Percentiles rank a stretch among this genome's conserved stretches.
Conservation (phyloP, 2,113 vertebrate species). For the Zapus hudsonius region DNA sequence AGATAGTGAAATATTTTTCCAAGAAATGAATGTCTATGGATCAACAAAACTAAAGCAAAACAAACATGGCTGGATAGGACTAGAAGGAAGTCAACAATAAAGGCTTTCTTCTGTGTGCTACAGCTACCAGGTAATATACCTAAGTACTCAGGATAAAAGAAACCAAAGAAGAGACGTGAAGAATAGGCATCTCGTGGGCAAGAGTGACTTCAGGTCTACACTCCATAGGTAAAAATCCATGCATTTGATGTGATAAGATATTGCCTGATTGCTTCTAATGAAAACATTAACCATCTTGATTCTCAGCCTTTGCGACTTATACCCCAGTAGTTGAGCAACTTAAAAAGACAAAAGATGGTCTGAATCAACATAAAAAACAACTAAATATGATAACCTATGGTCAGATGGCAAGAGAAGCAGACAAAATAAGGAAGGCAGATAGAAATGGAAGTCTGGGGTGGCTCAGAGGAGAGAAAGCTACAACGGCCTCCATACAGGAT, state of each 20-base stretch:
- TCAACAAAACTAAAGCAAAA: background rate
- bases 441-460: background rate
- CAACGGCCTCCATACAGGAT: accelerated
- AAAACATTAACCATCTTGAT: background rate
- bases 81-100: background rate
- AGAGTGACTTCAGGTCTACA: background rate
- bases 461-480: background rate
- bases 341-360: too few relatives aligned
- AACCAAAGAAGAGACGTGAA: background rate
- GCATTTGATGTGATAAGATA: background rate
- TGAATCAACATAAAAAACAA: too few relatives aligned
- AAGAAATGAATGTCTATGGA: background rate
- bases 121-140: background rate
- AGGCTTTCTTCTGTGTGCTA: background rate
- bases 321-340: background rate
- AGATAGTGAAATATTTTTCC: background rate
- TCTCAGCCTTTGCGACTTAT: background rate
- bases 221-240: background rate
- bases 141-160: background rate
- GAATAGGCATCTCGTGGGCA: background rate
- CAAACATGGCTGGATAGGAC: background rate
- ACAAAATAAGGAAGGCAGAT: background rate
- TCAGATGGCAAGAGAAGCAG: background rate
- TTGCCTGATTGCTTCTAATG: background rate
- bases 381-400: too few relatives aligned